A percentile compares a stretch with the other conserved stretches of the same genome.
phyloP scores from a whole-genome alignment of 2,797 vertebrate species.

The Eurystomus glaucurus region DNA sequence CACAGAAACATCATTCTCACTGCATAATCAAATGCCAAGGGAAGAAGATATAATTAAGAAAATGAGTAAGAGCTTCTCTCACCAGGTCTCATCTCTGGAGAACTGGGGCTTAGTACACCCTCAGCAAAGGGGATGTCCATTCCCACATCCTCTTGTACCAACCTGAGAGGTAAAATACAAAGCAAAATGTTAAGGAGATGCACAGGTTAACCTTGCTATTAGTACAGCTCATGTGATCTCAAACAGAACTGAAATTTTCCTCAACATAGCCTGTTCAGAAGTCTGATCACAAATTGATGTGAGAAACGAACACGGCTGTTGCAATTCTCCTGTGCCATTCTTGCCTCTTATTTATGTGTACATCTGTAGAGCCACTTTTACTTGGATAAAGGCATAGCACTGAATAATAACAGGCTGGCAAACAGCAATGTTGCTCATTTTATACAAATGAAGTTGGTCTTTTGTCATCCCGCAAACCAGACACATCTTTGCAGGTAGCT shows the following conservation, averaged over 20 bases:
- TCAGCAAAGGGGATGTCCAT: conserved; percentile 87
- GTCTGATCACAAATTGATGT: neutral
- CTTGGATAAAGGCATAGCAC: neutral
- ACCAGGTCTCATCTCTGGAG: conserved; percentile 90
- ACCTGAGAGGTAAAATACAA: conserved; percentile 71
- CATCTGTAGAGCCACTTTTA: neutral
- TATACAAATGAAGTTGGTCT: neutral
- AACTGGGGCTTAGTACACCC: conserved; percentile 80
- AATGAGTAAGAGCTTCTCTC: conserved; percentile 56
- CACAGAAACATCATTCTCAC: conserved; percentile 33
- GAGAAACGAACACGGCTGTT: neutral
- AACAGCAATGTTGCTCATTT: neutral
- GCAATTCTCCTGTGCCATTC: neutral
- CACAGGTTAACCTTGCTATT: neutral
- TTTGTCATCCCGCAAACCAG: neutral
- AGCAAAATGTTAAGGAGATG: neutral
- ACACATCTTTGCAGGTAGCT: neutral
- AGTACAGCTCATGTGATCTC: neutral
- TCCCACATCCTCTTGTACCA: conserved; percentile 83
- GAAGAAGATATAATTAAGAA: neutral
- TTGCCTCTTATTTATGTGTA: neutral
- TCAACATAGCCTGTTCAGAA: neutral
- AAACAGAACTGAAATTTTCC: neutral
- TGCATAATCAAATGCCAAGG: conserved; percentile 54
- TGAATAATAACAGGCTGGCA: neutral